Conservation (phyloP, 2,797 vertebrate genomes). For the Microtus californicus region DNA sequence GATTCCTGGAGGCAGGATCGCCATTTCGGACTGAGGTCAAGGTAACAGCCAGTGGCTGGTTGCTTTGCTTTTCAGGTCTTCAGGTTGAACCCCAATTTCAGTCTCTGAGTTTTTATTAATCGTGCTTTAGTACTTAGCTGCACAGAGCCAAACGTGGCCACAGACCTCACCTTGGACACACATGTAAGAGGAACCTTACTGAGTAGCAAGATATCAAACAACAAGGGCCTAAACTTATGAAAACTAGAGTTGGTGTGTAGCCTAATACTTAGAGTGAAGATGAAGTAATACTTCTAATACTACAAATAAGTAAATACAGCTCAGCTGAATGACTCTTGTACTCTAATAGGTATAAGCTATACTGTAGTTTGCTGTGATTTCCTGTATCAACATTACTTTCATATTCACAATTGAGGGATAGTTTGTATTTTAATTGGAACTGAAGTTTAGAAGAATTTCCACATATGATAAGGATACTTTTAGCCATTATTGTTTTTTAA, state of each 20-base stretch:
- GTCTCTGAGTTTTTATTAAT: too few species aligned
- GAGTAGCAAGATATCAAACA: neutral
- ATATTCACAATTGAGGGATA: neutral
- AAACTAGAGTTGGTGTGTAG: neutral
- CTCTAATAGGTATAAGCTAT: neutral
- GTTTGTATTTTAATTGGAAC: neutral
- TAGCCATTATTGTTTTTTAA: conserved; percentile 9
- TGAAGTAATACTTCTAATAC: neutral
- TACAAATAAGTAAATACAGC: neutral
- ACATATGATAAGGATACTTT: neutral
- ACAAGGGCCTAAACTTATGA: neutral
- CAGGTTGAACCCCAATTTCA: too few species aligned
- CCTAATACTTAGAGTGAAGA: conserved; percentile 7
- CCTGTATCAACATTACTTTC: neutral
- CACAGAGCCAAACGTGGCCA: neutral
- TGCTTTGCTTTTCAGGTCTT: too few species aligned
- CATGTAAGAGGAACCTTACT: neutral
- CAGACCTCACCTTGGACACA: too few species aligned
- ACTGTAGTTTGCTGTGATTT: neutral
- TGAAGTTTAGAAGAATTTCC: neutral
- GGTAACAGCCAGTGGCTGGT: too few species aligned
- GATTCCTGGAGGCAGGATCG: too few species aligned
- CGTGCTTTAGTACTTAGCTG: neutral
- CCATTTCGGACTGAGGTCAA: too few species aligned
- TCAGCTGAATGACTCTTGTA: neutral